Base-by-base conservation (phyloP, 2,797 vertebrate species). In the Acanthurus tractus region DNA sequence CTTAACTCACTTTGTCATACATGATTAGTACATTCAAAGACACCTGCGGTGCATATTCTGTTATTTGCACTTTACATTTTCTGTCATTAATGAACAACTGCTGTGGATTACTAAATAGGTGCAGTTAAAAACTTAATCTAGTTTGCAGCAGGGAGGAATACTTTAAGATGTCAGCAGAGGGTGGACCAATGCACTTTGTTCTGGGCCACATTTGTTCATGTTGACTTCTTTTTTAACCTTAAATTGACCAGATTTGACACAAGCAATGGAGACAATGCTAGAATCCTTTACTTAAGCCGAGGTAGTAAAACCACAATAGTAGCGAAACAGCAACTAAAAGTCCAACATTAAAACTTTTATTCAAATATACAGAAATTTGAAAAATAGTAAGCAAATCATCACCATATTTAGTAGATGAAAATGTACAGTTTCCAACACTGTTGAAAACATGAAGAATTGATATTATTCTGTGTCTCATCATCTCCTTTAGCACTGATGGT, bases 1-100 rank as follows among this genome's bases (percentile, higher is more conserved):
- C 29, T 68, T 63, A n/a, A 64, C 61, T 68, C 45, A 25, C 9
- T 58, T 40, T 76, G 57, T 53, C 49, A 20, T 67, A 36, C 50
- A 63, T 67, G 40, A 81, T 59, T 62, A 63, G 49, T 48, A 68
- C 65, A 59, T 69, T 72, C 54, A 62, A 70, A 73, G 17, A 59
- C 36, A 40, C 59, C 52, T 52, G 46, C 63, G 9, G 67, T 62
- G 40, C 59, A 70, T 38, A 53, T 57, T 15, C 53, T 20, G 1
- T 36, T 6, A 6, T 63, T 38, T 45, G 36, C 23, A 66, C 20
- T 76, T 78, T 55, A 52, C 13, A 65, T 61, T 46, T 56, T 40
- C 22, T 66, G 25, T 25, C n/a, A 63, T 46, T 76, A 40, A 75
- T 45, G 44, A 80, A 77, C 38, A 68, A n/a, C 63, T 62, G 50